phyloP scores from a whole-genome alignment of 2,888 invertebrate genomes.

The Drosophila colorata region DNA sequence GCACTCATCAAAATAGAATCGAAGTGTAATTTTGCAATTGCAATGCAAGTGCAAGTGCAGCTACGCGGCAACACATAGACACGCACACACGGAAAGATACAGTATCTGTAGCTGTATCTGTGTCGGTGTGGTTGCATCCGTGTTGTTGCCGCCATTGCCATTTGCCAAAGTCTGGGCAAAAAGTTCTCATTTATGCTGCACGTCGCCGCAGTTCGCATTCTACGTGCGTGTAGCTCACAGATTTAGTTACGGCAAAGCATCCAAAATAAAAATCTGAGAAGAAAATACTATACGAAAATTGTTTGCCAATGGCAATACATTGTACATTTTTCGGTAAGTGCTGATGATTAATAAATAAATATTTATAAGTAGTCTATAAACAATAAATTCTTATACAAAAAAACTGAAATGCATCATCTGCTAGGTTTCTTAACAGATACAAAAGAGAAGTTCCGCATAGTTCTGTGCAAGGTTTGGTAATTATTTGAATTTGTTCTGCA shows the following conservation, averaged over 20 bases:
- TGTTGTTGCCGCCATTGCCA: constrained; percentile 67
- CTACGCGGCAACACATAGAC: constrained; percentile 24
- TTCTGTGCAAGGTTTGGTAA: background rate
- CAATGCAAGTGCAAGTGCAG: constrained; percentile 67
- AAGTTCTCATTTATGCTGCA: constrained; percentile 71
- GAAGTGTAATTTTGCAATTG: constrained; percentile 52
- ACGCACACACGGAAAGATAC: constrained; percentile 24
- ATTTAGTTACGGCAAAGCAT: constrained; percentile 52
- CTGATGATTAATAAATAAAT: background rate
- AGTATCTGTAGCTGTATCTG: constrained; percentile 25
- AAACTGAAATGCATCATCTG: background rate
- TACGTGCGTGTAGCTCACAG: constrained; percentile 72
- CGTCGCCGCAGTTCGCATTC: constrained; percentile 68
- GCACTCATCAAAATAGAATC: constrained; percentile 70
- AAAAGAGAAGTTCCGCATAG: constrained; percentile 9
- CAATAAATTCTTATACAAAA: constrained; percentile 14
- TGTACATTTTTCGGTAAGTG: constrained; percentile 34
- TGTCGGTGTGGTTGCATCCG: constrained; percentile 64
- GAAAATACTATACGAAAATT: background rate
- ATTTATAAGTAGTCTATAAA: constrained; percentile 29
- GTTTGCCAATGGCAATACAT: constrained; percentile 12
- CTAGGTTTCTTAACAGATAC: constrained; percentile 10
- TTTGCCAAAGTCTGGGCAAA: constrained; percentile 55
- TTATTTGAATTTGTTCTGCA: background rate
- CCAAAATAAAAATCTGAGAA: background rate